A percentile compares a stretch with the other conserved stretches of the same genome.
phyloP scores from a whole-genome alignment of 2,113 vertebrate genomes.

The Cyprinodon tularosa region DNA sequence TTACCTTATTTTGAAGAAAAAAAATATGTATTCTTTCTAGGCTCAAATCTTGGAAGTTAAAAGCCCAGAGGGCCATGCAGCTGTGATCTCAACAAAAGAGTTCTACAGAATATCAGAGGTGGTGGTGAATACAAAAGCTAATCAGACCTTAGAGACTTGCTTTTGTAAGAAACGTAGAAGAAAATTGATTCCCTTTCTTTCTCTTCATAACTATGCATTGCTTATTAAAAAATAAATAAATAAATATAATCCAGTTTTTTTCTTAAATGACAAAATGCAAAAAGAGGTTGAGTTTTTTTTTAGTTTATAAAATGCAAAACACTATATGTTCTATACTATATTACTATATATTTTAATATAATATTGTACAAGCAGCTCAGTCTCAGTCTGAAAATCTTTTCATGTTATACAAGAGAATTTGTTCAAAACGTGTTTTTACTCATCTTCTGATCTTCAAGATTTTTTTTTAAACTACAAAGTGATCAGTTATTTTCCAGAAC shows the following conservation, averaged over 20 bases:
- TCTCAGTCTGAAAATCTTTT: too few species aligned
- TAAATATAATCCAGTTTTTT: neutral
- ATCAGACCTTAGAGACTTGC: too few species aligned
- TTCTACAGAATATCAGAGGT: too few species aligned
- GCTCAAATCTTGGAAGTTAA: too few species aligned
- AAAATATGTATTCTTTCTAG: too few species aligned
- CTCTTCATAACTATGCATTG: neutral
- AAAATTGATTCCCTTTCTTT: too few species aligned
- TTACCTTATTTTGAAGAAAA: too few species aligned
- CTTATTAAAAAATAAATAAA: neutral
- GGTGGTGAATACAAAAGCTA: too few species aligned
- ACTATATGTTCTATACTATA: neutral
- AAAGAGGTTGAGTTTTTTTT: neutral
- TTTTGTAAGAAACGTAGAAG: too few species aligned
- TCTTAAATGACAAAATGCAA: neutral
- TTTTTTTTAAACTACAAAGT: conserved; percentile 46
- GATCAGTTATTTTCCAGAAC: conserved; percentile 1
- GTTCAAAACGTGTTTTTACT: conserved; percentile 14
- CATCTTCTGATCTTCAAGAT: conserved; percentile 35
- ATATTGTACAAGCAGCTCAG: neutral
- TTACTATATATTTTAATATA: neutral
- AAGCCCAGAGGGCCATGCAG: too few species aligned
- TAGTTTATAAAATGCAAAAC: neutral
- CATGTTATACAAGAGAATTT: conserved; percentile 36
- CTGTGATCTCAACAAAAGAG: too few species aligned